Base-by-base conservation (phyloP, 2,113 vertebrate species). In the Brachionichthys hirsutus region DNA sequence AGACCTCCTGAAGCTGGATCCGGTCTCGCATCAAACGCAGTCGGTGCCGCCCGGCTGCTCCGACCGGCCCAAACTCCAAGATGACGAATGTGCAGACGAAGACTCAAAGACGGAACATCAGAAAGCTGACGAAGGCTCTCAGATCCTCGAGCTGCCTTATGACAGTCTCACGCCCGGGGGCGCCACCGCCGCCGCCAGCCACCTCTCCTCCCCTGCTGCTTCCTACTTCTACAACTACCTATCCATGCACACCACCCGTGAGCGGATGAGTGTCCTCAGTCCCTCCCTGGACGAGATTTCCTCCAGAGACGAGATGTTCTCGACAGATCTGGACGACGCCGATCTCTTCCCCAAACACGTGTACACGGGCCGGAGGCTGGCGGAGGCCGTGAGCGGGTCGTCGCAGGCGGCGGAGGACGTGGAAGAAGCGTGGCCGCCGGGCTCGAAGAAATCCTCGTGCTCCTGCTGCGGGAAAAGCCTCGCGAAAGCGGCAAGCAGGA, bases 261-360 rank as follows among this genome's bases (percentile, higher is more conserved):
- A 90, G 57, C 81, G 91, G 2, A 67, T 90, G 82, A 92, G 91
- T 1, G 90, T 92, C 3, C 84, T 92, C 43, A 92, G 91, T 36
- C 89, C 89, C 0, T 92, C 91, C 3, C 62, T 92, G 50, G 91
- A 92, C 0, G 91, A 92, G 68, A 83, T 92, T 0, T 92, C 91
- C 45, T 92, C 91, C 22, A 73, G 88, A 12, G 91, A 92, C 0
- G 91, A 92, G 60, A 85, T 92, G 68, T 90, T 92, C 51, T 92
- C 90, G 61, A 92, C 91, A 0, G 91, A 92, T 45, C 60, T 90
- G 53, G 91, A 92, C 0, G 91, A 92, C 0, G 36, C 83, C 2
- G 90, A 90, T 6, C 66, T 91, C 16, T 89, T 87, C 24, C 86
- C 89, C 19, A 77, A 75, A 30, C 82, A 15, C 0, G 49, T 86